These are phyloP conservation scores for Enteromius thamalakanensis DNA, from an alignment of 2,797 vertebrate genomes.

Conservation along the genomic window DNA sequence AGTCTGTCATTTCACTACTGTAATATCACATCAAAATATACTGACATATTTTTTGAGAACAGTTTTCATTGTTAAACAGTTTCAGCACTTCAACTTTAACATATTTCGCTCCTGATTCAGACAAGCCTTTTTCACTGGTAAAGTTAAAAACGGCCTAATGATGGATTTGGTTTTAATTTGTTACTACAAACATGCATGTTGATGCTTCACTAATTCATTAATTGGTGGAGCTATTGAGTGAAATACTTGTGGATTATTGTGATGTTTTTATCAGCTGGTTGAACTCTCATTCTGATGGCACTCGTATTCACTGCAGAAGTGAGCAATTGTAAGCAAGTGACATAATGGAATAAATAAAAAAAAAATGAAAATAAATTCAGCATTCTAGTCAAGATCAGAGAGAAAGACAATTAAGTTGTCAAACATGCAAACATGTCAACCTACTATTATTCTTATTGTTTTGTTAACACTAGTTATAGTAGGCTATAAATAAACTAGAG, in stretches of 20 bases:
- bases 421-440: conserved; percentile 52
- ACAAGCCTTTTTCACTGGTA: background rate
- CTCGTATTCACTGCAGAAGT: background rate
- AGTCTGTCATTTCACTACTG: background rate
- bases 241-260: background rate
- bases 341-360: background rate
- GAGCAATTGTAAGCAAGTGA: background rate
- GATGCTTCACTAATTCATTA: background rate
- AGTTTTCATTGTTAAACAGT: no score
- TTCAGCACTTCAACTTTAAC: background rate
- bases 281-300: background rate
- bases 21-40: no score
- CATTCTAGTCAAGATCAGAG: background rate
- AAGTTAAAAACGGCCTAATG: no score
- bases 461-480: conserved; percentile 60
- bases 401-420: background rate
- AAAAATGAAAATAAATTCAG: background rate
- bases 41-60: no score
- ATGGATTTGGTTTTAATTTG: background rate
- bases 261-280: background rate
- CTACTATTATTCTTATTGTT: conserved; percentile 55
- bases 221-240: background rate
- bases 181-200: background rate
- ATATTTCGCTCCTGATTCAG: background rate
- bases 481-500: conserved; percentile 59